Percentiles rank a stretch among this genome's conserved stretches.
These are phyloP conservation scores for Tupaia chinensis DNA, from an alignment of 2,113 vertebrate species.

Conservation along the genomic window DNA sequence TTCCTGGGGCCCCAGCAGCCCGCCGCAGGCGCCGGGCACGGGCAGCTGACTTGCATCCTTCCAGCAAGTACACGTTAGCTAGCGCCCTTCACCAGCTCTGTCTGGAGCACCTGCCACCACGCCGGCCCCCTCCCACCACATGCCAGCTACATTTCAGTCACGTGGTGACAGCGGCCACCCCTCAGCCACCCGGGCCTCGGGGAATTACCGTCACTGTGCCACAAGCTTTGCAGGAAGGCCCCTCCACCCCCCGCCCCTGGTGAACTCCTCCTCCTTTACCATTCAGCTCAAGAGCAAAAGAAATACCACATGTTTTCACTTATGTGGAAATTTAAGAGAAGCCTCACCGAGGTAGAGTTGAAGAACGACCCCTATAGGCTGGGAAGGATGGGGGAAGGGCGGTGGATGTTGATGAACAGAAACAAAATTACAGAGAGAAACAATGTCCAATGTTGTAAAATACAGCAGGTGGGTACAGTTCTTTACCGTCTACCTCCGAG, in stretches of 20 bases:
- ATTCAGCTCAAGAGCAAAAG: neutral
- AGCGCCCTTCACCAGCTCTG: too few species aligned
- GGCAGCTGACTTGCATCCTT: neutral
- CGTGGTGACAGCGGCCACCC: neutral
- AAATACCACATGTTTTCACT: too few species aligned
- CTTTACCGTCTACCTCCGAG: too few species aligned
- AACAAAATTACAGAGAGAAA: too few species aligned
- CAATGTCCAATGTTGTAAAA: too few species aligned
- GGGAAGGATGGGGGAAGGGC: too few species aligned
- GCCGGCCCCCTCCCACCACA: neutral
- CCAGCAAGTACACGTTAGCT: neutral
- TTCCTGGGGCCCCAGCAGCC: neutral
- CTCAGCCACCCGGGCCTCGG: neutral
- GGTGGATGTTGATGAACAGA: too few species aligned
- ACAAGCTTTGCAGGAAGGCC: neutral
- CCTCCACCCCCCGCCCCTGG: neutral
- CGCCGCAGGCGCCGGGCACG: fast-evolving
- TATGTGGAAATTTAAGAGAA: too few species aligned
- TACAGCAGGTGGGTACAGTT: too few species aligned
- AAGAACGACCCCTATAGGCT: too few species aligned
- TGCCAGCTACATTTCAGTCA: neutral
- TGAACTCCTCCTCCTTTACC: neutral
- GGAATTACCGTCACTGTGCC: fast-evolving
- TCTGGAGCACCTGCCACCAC: neutral
- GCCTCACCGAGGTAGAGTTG: too few species aligned